Base-by-base conservation (phyloP, 2,113 vertebrate species). In the Alouatta palliata region DNA sequence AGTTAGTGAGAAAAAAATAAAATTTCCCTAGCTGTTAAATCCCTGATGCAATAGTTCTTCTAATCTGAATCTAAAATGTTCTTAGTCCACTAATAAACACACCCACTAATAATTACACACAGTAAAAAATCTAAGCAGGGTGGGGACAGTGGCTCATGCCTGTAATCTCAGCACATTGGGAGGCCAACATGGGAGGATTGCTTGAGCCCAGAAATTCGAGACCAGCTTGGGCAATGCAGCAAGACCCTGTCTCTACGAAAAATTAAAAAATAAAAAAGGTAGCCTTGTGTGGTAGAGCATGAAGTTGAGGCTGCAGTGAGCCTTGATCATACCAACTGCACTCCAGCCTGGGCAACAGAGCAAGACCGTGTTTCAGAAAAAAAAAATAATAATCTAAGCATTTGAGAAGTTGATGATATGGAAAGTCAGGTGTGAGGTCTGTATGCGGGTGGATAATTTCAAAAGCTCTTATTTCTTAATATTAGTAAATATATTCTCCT, bases 401-500 rank as follows among this genome's bases (percentile, higher is more conserved):
- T 80, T 54, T 64, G 80, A 58, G 35, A 91, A 91, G 1, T 43
- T 25, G 35, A 23, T 96, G 35, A 76, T 13, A 49, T 81, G 66
- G 75, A 83, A 86, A 93, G 6, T 92, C 32, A 75, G 49, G 12
- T 58, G 0, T 47, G 43, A 75, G 25, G 21, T 90, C 25, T 20
- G 6, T 56, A 13, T 92, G 64, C 61, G 23, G 8, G 45, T 0
- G 1, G 25, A 37, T 79, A 30, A 82, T 84, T 6, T 14, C 54
- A 71, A 94, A 96, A 9, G 6, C 27, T 52, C 3, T 16, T 4
- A 11, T 49, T 25, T 96, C 81, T 96, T 97, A 70, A 25, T 83
- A 81, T 79, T 35, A 93, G 70, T 83, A 96, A 87, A 87, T 89
- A 76, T 23, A 68, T 80, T 96, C 93, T 96, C 79, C 43, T 54